Base-by-base conservation (phyloP, 2,113 vertebrate genomes). In the Nibea coibor region DNA sequence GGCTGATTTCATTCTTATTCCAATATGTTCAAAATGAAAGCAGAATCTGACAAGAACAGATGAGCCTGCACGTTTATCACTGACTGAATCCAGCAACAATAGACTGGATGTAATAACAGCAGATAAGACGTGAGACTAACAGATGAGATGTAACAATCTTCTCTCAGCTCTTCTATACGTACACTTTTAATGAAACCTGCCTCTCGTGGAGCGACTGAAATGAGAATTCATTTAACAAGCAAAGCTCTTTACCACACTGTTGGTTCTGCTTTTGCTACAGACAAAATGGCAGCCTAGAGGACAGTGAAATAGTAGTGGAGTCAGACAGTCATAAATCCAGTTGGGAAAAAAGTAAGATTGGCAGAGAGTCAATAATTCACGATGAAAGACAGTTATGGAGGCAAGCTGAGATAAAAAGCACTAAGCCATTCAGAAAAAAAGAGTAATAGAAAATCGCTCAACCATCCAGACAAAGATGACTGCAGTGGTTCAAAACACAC, bases 311-410 rank as follows among this genome's bases (percentile, higher is more conserved):
- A 45, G 54, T 42, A 20, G 20, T 12, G 12, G 45, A 78, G 22
- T 35, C 51, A 39, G 72, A 51, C 39, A 19, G 59, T 63, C 61
- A 19, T 61, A 39, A 54, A 71, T 42, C 17, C 8, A 24, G 45
- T 35, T 39, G 26, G 57, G 28, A 58, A 83, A 67, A 58, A 15
- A 12, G n/a, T 0, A 22, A 76, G 70, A 68, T 5, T 3, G 35
- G 47, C 58, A 75, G 56, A 28, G 35, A 45, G 80, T 83, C 69
- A 90, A 86, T 91, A 83, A 87, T 83, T 89, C 81, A 84, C 39
- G 51, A 17, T 57, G 66, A 78, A 70, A 86, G 54, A 86, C 31
- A 56, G 66, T 43, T 45, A 43, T 72, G 20, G 19, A 45, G 39
- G 12, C 77, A 54, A 56, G 66, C 69, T 61, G 45, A 61, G 57